These are phyloP conservation scores for Galleria mellonella DNA, from an alignment of 1,140 invertebrate species.

Conservation along the genomic window DNA sequence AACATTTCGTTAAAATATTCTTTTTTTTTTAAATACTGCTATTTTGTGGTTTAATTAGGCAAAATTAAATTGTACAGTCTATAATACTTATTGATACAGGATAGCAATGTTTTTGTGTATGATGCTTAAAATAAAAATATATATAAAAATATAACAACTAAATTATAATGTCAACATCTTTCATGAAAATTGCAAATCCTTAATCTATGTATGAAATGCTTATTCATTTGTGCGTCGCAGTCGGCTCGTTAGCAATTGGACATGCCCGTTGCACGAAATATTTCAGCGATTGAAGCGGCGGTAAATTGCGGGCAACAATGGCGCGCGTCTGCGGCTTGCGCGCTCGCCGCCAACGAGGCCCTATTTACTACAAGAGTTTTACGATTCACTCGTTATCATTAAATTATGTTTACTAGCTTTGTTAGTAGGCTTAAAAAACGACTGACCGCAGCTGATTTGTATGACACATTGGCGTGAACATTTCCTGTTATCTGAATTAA, in stretches of 20 bases:
- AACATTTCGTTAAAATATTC: slow-evolving; percentile 12
- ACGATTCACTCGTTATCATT: slow-evolving; percentile 63
- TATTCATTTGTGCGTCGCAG: slow-evolving; percentile 69
- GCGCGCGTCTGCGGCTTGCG: slow-evolving; percentile 27
- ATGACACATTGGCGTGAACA: slow-evolving; percentile 6
- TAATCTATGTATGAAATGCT: slow-evolving; percentile 59
- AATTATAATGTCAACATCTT: too few relatives aligned
- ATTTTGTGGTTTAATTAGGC: too few relatives aligned
- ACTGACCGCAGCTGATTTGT: slow-evolving; percentile 3
- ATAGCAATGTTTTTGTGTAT: too few relatives aligned
- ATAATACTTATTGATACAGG: too few relatives aligned
- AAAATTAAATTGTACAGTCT: too few relatives aligned
- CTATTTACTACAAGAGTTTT: slow-evolving; percentile 60
- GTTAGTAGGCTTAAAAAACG: slow-evolving; percentile 4
- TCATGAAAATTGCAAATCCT: slow-evolving; percentile 26
- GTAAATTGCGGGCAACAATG: slow-evolving; percentile 70
- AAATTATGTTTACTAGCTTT: slow-evolving; percentile 51
- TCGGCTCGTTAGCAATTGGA: slow-evolving; percentile 73
- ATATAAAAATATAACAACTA: too few relatives aligned
- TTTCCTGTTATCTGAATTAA: slow-evolving; percentile 17
- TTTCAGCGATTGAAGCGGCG: slow-evolving; percentile 71
- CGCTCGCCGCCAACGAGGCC: slow-evolving; percentile 25
- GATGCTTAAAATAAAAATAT: too few relatives aligned
- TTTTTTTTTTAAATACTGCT: too few relatives aligned
- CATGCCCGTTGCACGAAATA: slow-evolving; percentile 71